Evolutionary conservation across 2,888 invertebrate genomes (phyloP), one percentile per base, ranked within the genome.

Genomic region (Marasmarcha lunaedactyla): DNA sequence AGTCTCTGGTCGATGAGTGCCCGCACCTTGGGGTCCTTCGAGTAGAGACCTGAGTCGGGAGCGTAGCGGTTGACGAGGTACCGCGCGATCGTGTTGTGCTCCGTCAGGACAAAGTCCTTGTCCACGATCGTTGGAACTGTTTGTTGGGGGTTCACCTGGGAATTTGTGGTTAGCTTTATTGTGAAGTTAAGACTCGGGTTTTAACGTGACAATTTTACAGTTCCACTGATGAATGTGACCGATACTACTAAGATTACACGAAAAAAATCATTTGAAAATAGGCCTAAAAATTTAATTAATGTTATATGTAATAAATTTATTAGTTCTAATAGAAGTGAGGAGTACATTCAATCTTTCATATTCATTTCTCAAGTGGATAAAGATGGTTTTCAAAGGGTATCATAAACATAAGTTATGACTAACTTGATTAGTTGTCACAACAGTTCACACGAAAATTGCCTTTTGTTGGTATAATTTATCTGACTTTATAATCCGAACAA

Each of bases 41-140:
- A 94, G 61, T 89, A 90, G 27, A 94, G 69, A 0, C 84, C 71
- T 52, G 89, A 89, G 49, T 88, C 87, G 55, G 89, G 89, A 14
- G 88, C 92, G 56, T 93, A 93, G 55, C 90, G 88, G 61, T 88
- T 89, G n/a, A 86, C 89, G 52, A 95, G 79, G 64, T 95, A 95
- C 6, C 86, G 77, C 61, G 88, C 84, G 54, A 94, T 93, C 37
- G 20, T 20, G 7, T 20, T 20, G 3, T 20, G 20, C 7, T 20
- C 20, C 7, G 20, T 20, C n/a, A 95, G 64, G 1, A 85, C 63
- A 59, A 93, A 91, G 6, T 90, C 93, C 52, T 90, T 88, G 69
- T 95, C 94, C 42, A 89, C 87, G 40, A 95, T 68, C 0, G 93
- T 92, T 7, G 95, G 95, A 42, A 95, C 85, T 1, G 88, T 88